Base-by-base conservation (phyloP, 2,888 invertebrate genomes). In the Pseudoips prasinana region DNA sequence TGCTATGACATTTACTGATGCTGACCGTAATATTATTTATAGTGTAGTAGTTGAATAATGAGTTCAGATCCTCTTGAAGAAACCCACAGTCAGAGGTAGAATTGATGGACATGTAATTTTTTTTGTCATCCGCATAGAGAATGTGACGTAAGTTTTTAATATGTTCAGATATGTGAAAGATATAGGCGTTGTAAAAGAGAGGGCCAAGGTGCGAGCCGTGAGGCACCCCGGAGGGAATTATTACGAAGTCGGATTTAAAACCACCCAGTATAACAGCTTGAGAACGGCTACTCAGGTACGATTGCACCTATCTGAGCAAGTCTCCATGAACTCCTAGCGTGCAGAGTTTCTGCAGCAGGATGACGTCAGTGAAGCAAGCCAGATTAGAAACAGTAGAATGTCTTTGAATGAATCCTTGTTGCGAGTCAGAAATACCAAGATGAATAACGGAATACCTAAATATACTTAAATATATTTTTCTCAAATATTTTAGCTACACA, bases 121-220 rank as follows among this genome's bases (percentile, higher is more conserved):
- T 37, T 18, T 35, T 41, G 7, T 41, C 30, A 8, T 36, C 28
- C 1, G 30, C 33, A 11, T 40, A 40, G 23, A 36, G 5, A 14
- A 14, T 14, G 14, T 14, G 2, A 3, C 2, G 14, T 5, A 14
- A 2, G 3, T 3, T 14, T 14, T 2, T 3, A 14, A 5, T 5
- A 14, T 3, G 14, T 14, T 8, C 32, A 11, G 14, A 11, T 1
- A 50, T 39, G 20, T 46, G 48, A 24, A 32, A 50, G 7, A 47
- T 5, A 19, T 57, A 54, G 1, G 34, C 34, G 10, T 46, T 46
- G 17, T 52, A 47, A 1, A 55, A 33, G 0, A 52, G 14, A 1
- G 51, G 54, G 1, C 54, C 46, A 1, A 54, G 27, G 20, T 47
- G 45, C 1, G 54, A 56, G 1, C 53, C 51, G 7, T 58, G 60